Base-by-base conservation (phyloP, 2,888 invertebrate genomes). In the Mesodorylaimus sp. region DNA sequence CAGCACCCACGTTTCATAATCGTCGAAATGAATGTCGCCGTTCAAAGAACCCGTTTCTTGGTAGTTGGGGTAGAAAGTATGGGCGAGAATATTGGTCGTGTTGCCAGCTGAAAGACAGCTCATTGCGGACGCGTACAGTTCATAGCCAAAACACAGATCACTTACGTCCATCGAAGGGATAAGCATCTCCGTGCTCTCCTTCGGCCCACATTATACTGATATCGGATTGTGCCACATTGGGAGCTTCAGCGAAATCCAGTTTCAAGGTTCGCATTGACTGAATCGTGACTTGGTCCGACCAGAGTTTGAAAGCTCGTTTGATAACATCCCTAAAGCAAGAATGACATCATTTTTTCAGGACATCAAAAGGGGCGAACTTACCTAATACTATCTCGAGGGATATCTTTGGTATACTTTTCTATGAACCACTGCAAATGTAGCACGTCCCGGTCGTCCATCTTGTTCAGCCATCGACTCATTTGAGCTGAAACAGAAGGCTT, bases 131-230 rank as follows among this genome's bases (percentile, higher is more conserved):
- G 32, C 32, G 10, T 32, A 13, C 16, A 16, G 10, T 32, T 32
- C 32, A 32, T n/a, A n/a, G n/a, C n/a, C 10, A 32, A 32, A 13
- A 32, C 16, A 32, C 16, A 41, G 7, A 41, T 13, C 7, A 5
- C 44, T 44, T 44, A 44, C 47, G 46, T n/a, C 42, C 36, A 27
- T 32, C 37, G 27, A 47, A 54, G 16, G 38, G 45, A 23, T 48
- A 53, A 21, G 41, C 28, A 21, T 51, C 51, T 26, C 48, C 53
- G 41, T 50, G 51, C 13, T 47, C 43, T 13, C 41, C 45, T 37
- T 73, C 71, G 1, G 76, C 79, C 69, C 84, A 85, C 2, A 76
- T 74, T 21, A 84, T 75, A 50, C 78, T 74, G 54, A 84, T 83
- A 63, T 84, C 82, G 0, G 82, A 81, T 10, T 73, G 69, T n/a